Conservation (phyloP, 2,888 invertebrate genomes). For the Synanthedon formicaeformis region DNA sequence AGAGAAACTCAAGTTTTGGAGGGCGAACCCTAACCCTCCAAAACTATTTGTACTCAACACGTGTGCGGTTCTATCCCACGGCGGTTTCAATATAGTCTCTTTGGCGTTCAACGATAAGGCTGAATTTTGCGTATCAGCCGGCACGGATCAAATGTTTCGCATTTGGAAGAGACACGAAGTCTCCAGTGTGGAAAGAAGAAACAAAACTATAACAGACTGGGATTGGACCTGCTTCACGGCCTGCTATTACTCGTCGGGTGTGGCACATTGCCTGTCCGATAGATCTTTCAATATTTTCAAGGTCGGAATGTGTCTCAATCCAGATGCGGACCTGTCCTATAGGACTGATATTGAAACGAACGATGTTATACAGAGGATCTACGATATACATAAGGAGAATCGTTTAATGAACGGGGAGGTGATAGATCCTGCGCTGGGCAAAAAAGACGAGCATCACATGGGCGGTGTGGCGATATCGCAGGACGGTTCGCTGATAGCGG, state of each 20-base stretch:
- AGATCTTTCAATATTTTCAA: constrained; percentile 45
- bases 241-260: constrained; percentile 57
- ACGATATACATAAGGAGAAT: constrained; percentile 45
- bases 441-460: constrained; percentile 36
- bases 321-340: not conserved
- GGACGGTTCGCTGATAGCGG: constrained; percentile 62
- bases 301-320: constrained; percentile 17
- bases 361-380: constrained; percentile 39
- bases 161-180: constrained; percentile 43
- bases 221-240: constrained; percentile 51
- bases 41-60: constrained; percentile 48
- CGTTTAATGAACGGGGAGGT: constrained; percentile 14
- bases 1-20: constrained; percentile 59
- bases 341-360: constrained; percentile 13
- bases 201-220: constrained; percentile 16
- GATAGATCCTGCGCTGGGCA: constrained; percentile 17
- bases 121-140: constrained; percentile 54
- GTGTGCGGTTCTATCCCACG: constrained; percentile 54
- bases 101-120: constrained; percentile 43
- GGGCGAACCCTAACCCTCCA: constrained; percentile 18
- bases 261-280: constrained; percentile 37
- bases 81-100: constrained; percentile 49
- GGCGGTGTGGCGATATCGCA: constrained; percentile 58
- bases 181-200: constrained; percentile 3
- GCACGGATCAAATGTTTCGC: constrained; percentile 53